Percentiles rank a stretch among this genome's conserved stretches.
Conservation (phyloP, 1,140 invertebrate species). For the Phthorimaea operculella region DNA sequence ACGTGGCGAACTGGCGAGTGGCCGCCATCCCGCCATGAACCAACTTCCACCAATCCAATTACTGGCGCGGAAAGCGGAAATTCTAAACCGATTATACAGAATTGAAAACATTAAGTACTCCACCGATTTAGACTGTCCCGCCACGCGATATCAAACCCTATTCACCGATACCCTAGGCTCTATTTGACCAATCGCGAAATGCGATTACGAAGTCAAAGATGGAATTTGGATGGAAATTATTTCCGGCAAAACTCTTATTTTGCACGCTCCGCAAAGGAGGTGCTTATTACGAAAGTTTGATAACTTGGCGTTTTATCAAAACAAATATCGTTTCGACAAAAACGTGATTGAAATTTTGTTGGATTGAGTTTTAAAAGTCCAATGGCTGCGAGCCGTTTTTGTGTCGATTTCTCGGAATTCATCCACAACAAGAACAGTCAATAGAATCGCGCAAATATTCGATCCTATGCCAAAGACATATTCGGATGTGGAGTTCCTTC, state of each 20-base stretch:
- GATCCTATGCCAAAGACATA: too few species aligned
- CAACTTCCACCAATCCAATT: slow-evolving; percentile 60
- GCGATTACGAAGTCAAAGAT: slow-evolving; percentile 53
- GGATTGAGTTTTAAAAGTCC: background rate
- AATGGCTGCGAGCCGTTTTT: too few species aligned
- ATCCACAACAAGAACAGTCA: too few species aligned
- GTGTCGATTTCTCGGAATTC: too few species aligned
- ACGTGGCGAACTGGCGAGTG: slow-evolving; percentile 10
- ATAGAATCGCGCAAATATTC: too few species aligned
- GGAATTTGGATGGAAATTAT: slow-evolving; percentile 60
- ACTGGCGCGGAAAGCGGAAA: slow-evolving; percentile 56
- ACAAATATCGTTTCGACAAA: slow-evolving; percentile 29
- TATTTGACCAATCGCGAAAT: slow-evolving; percentile 21
- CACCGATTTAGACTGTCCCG: slow-evolving; percentile 35
- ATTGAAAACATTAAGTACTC: slow-evolving; percentile 68
- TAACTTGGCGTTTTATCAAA: slow-evolving; percentile 33
- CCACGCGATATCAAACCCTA: slow-evolving; percentile 34
- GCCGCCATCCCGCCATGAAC: background rate
- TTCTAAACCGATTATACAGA: slow-evolving; percentile 67
- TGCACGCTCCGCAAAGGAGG: slow-evolving; percentile 34
- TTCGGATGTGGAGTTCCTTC: too few species aligned
- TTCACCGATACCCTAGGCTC: slow-evolving; percentile 18
- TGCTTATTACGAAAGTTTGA: slow-evolving; percentile 58
- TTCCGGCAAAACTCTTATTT: slow-evolving; percentile 54
- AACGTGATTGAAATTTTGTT: slow-evolving; percentile 25